Conservation (phyloP, 2,888 invertebrate species). For the Anthophora plumipes region DNA sequence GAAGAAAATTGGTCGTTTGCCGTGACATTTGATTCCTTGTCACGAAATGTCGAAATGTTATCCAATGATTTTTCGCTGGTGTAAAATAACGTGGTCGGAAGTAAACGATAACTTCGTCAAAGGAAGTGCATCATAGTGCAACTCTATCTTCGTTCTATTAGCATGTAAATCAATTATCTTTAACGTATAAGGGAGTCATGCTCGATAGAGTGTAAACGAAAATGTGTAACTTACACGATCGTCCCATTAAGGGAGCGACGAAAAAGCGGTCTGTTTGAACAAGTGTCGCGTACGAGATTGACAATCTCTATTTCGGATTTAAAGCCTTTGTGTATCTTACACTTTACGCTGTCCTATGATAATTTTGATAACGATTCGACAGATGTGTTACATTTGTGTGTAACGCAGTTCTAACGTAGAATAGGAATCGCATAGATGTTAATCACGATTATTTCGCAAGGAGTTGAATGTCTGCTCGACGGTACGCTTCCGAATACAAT, state of each 20-base stretch:
- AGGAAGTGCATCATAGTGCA: not conserved
- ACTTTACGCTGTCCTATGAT: not conserved
- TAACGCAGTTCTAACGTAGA: not conserved
- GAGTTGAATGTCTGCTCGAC: too few species aligned
- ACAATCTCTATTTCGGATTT: not conserved
- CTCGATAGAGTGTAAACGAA: not conserved
- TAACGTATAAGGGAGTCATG: not conserved
- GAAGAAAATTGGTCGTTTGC: not conserved
- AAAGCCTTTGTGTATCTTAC: not conserved
- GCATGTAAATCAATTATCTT: conserved; percentile 6
- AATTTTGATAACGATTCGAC: not conserved
- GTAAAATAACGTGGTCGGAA: not conserved
- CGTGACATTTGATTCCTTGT: too few species aligned
- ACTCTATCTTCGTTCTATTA: not conserved
- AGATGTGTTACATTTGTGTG: conserved; percentile 18
- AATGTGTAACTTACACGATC: conserved; percentile 5
- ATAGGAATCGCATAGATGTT: not conserved
- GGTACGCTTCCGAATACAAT: too few species aligned
- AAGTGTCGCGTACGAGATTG: not conserved
- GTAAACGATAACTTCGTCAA: not conserved
- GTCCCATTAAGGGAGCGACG: not conserved
- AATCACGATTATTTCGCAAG: too few species aligned
- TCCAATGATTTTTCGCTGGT: not conserved
- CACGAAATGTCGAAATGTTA: not conserved
- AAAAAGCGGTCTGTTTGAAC: not conserved